These are phyloP conservation scores for Nyctibius grandis DNA, from an alignment of 2,797 vertebrate species.

Conservation along the genomic window DNA sequence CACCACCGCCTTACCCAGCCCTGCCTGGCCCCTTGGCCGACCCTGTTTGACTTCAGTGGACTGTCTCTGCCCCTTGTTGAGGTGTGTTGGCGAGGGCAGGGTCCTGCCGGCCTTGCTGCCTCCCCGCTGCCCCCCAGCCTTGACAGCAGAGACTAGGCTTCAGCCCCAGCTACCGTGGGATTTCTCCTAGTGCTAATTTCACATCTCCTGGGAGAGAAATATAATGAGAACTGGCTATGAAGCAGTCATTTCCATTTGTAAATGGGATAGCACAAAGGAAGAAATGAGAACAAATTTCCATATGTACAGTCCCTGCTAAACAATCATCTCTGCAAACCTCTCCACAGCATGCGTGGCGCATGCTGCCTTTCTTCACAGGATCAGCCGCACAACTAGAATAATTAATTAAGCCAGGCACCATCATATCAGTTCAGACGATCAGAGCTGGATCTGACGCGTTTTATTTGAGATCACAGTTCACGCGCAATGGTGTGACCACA, in stretches of 20 bases:
- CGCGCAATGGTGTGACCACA: not conserved
- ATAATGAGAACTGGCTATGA: not conserved
- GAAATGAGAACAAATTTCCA: slow-evolving; percentile 62
- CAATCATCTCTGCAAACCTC: slow-evolving; percentile 24
- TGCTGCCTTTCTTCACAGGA: not conserved
- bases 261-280: slow-evolving; percentile 26
- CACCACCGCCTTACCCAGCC: not conserved
- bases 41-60: not conserved
- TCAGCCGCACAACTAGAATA: not conserved
- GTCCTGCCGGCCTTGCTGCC: not conserved
- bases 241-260: slow-evolving; percentile 52
- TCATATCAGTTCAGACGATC: not conserved
- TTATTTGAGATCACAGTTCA: not conserved
- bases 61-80: not conserved
- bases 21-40: not conserved
- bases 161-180: not conserved
- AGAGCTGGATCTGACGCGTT: not conserved
- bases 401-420: not conserved
- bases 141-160: fast-evolving
- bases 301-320: slow-evolving; percentile 41
- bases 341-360: not conserved
- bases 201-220: not conserved
- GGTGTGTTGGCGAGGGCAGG: not conserved
- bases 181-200: not conserved
- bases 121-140: not conserved